Evolutionary conservation across 2,797 vertebrate genomes (phyloP).

Genomic region (Todus mexicanus): DNA sequence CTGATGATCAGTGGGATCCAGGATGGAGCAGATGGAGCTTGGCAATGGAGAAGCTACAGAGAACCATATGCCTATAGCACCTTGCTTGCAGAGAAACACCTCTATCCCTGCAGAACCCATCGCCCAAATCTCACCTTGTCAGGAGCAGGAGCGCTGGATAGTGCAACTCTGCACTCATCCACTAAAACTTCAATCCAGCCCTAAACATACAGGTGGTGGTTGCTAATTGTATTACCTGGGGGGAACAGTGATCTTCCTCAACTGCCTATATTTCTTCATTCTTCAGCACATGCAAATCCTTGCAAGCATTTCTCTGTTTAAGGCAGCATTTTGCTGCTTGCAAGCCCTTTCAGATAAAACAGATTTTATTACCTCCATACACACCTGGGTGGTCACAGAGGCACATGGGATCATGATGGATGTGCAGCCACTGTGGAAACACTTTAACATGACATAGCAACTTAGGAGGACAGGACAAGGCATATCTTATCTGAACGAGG

Average conservation of each 20-base stretch:
- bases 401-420: background rate
- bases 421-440: background rate
- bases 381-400: background rate
- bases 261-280: background rate
- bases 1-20: rapidly evolving
- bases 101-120: background rate
- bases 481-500: background rate
- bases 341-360: background rate
- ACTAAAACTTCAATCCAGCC: background rate
- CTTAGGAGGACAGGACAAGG: background rate
- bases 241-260: background rate
- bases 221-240: background rate
- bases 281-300: background rate
- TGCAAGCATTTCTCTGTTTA: background rate
- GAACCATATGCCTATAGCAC: background rate
- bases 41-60: background rate
- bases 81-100: background rate
- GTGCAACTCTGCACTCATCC: background rate
- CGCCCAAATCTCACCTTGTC: background rate
- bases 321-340: background rate
- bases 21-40: background rate
- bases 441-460: background rate
- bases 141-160: background rate
- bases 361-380: background rate
- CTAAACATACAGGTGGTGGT: background rate